A percentile compares a stretch with the other conserved stretches of the same genome.
phyloP scores from a whole-genome alignment of 2,113 vertebrate genomes.

The Probosciger aterrimus region DNA sequence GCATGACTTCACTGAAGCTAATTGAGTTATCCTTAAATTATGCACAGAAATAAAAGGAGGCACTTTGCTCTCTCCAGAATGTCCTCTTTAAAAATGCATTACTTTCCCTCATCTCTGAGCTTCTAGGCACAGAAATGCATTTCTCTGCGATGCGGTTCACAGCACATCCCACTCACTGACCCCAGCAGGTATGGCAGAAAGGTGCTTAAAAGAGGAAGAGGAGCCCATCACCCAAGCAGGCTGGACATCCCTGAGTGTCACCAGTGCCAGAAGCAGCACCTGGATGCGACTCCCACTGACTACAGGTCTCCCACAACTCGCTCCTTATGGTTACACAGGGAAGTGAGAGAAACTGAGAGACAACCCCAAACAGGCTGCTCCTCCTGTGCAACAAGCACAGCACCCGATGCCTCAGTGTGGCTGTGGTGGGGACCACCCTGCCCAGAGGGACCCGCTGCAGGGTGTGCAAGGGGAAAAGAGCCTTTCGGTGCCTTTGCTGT shows the following conservation, averaged over 20 bases:
- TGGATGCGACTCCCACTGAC: accelerated
- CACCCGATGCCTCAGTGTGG: neutral
- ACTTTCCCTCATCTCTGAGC: neutral
- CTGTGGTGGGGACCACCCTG: neutral
- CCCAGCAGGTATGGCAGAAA: neutral
- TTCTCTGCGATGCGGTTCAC: neutral
- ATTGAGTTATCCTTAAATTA: constrained; percentile 4
- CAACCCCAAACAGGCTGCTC: neutral
- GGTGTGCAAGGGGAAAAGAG: too few species aligned
- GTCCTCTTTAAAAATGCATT: neutral
- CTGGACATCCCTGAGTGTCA: neutral
- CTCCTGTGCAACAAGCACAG: accelerated
- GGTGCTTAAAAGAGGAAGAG: neutral
- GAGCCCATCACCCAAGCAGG: neutral
- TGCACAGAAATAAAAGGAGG: neutral
- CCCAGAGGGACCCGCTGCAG: neutral
- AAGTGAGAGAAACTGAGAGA: neutral
- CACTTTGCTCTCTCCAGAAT: neutral
- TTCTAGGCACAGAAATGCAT: neutral
- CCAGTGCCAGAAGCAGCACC: neutral
- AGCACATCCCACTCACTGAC: neutral
- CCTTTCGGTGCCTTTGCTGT: too few species aligned
- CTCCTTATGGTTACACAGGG: neutral
- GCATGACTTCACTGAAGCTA: neutral
- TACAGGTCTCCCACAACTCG: neutral